Conservation (phyloP, 2,113 vertebrate species). For the Oreotrochilus melanogaster region DNA sequence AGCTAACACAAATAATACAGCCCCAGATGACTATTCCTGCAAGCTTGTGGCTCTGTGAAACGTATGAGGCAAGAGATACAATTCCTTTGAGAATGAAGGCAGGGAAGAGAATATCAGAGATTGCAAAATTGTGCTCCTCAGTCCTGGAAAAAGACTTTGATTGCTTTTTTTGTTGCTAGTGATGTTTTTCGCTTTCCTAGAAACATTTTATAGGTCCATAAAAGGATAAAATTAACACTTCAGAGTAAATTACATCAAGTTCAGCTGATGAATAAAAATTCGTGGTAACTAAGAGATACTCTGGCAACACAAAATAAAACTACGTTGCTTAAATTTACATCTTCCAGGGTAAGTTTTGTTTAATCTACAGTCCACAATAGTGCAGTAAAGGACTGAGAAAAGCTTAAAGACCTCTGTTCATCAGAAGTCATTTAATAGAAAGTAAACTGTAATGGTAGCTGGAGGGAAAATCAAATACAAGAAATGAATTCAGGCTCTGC, state of each 20-base stretch:
- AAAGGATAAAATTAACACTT: conserved; percentile 60
- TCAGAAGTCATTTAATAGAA: conserved; percentile 71
- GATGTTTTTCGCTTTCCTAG: conserved; percentile 17
- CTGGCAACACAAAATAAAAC: conserved; percentile 25
- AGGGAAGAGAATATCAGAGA: not conserved
- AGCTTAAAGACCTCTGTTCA: conserved; percentile 59
- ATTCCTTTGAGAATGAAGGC: not conserved
- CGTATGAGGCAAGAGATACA: not conserved
- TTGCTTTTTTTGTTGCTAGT: not conserved
- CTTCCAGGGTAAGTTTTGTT: conserved; percentile 21
- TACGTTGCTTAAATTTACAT: conserved; percentile 33
- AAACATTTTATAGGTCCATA: not conserved
- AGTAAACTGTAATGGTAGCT: conserved; percentile 59
- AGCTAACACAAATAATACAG: not conserved
- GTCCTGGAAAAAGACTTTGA: not conserved
- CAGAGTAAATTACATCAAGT: conserved; percentile 33
- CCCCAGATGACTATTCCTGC: not conserved
- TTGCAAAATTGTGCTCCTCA: not conserved
- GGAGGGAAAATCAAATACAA: conserved; percentile 74
- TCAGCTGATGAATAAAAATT: conserved; percentile 26
- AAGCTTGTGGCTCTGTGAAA: not conserved
- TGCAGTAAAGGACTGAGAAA: conserved; percentile 1
- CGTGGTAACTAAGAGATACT: conserved; percentile 24
- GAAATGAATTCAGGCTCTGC: conserved; percentile 69
- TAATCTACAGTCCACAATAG: conserved; percentile 44